Conservation (phyloP, 2,113 vertebrate species). For the Ameiurus melas region DNA sequence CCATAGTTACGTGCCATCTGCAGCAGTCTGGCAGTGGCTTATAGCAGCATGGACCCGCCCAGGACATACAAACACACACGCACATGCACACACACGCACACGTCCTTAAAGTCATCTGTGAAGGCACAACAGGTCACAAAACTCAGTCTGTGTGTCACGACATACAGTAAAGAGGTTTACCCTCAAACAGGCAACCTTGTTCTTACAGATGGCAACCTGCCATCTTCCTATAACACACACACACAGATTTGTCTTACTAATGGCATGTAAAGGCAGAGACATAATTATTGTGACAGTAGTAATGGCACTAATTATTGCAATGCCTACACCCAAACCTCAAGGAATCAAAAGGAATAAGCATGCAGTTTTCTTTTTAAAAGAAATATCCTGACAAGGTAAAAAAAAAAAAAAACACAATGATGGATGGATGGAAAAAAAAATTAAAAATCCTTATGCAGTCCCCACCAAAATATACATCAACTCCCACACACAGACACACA, state of each 20-base stretch:
- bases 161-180: constrained; percentile 36
- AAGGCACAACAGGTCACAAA: constrained; percentile 31
- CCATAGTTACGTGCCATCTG: constrained; percentile 37
- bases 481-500: not conserved
- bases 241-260: not conserved
- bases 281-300: not conserved
- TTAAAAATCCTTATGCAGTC: not conserved
- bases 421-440: no score
- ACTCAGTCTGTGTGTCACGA: constrained; percentile 43
- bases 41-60: constrained; percentile 12
- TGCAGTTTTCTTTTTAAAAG: not conserved
- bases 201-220: not conserved
- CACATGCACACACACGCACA: constrained; percentile 3
- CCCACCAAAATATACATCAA: not conserved
- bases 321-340: not conserved
- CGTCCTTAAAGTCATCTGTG: not conserved
- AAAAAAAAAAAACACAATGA: no score
- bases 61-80: not conserved
- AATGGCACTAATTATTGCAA: not conserved
- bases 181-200: constrained; percentile 10
- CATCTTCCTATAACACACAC: not conserved
- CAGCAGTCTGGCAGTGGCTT: constrained; percentile 23
- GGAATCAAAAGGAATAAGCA: not conserved
- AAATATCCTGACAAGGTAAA: not conserved
- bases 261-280: not conserved